These are phyloP conservation scores for Ephialtes manifestator DNA, from an alignment of 2,888 invertebrate genomes.

Conservation along the genomic window DNA sequence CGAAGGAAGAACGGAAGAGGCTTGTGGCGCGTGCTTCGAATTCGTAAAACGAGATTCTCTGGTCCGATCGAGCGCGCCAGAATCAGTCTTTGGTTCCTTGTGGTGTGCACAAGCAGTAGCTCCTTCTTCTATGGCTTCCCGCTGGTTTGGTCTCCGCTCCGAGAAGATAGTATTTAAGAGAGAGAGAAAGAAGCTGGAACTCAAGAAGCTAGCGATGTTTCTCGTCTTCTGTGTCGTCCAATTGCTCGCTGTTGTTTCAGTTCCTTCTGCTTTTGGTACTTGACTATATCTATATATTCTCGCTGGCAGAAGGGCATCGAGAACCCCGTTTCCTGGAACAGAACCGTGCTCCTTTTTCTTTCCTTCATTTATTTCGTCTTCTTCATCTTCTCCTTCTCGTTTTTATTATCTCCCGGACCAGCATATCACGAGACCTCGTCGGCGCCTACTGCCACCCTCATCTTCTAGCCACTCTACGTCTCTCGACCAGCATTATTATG, in stretches of 20 bases:
- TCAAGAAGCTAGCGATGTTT: slow-evolving; percentile 27
- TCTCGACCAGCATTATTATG: slow-evolving; percentile 22
- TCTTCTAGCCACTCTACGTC: neutral
- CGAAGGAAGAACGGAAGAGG: slow-evolving; percentile 82
- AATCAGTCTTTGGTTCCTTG: slow-evolving; percentile 19
- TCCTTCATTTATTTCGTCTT: slow-evolving; percentile 37
- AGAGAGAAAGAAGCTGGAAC: slow-evolving; percentile 1
- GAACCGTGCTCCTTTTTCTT: slow-evolving; percentile 42
- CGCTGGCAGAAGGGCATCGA: slow-evolving; percentile 27
- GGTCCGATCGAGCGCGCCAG: slow-evolving; percentile 38
- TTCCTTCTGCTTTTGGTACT: slow-evolving; percentile 11
- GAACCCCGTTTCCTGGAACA: slow-evolving; percentile 68
- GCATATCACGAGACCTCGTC: slow-evolving; percentile 22
- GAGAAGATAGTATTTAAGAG: neutral
- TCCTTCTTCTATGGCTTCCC: neutral
- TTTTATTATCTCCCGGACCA: slow-evolving; percentile 37
- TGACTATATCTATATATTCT: slow-evolving; percentile 7
- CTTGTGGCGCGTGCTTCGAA: slow-evolving; percentile 80
- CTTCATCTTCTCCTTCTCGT: slow-evolving; percentile 22
- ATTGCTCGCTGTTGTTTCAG: slow-evolving; percentile 23
- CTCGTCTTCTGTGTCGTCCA: slow-evolving; percentile 7
- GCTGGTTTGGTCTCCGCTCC: neutral
- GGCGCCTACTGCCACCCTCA: neutral
- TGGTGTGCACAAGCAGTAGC: neutral
- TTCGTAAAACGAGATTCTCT: slow-evolving; percentile 72